Percentiles rank a stretch among this genome's conserved stretches.
Evolutionary conservation across 2,113 vertebrate species (phyloP).

Genomic region (Manacus vitellinus): DNA sequence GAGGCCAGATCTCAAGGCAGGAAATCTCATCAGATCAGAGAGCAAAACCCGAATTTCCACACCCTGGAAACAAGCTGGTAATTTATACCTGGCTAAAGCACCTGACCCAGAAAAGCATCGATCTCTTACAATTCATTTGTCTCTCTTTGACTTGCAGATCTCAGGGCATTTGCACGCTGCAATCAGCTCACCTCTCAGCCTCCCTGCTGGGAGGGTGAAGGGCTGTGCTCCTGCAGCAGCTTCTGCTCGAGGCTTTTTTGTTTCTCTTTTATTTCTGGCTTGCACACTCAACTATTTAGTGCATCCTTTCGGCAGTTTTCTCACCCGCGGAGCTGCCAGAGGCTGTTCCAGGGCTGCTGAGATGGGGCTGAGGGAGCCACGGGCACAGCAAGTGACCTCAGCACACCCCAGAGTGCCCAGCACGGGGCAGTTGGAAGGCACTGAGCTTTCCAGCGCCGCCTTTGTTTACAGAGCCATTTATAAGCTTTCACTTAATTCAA

Average conservation of each 20-base stretch:
- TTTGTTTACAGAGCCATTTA: background rate
- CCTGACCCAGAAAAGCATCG: background rate
- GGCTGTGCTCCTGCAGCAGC: background rate
- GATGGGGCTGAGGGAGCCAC: background rate
- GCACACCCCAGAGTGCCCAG: background rate
- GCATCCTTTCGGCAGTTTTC: background rate
- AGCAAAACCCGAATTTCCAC: background rate
- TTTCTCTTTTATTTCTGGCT: background rate
- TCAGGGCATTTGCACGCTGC: background rate
- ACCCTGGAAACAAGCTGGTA: background rate
- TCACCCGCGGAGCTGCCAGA: background rate
- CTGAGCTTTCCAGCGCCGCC: background rate
- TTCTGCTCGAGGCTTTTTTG: background rate
- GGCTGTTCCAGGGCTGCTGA: background rate
- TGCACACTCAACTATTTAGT: background rate
- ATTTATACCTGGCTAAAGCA: background rate
- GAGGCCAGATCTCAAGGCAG: background rate
- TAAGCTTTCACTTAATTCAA: background rate
- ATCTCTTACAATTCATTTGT: background rate
- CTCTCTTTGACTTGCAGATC: background rate
- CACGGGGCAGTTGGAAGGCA: accelerated
- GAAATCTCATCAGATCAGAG: background rate
- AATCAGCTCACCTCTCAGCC: background rate
- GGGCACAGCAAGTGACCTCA: background rate
- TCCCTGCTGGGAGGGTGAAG: background rate